Conservation (phyloP, 2,888 invertebrate species). For the Icerya purchasi region DNA sequence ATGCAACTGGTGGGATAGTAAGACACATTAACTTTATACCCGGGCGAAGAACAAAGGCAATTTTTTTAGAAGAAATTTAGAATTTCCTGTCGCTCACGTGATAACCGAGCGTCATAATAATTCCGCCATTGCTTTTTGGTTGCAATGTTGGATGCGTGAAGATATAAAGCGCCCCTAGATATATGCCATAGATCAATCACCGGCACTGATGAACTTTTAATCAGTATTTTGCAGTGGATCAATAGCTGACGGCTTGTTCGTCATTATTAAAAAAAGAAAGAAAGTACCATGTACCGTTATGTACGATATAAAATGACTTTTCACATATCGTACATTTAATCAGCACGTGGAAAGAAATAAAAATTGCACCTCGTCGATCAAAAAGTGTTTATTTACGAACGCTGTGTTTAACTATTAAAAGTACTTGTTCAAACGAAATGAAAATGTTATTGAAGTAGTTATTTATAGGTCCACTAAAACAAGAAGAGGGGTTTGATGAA, state of each 20-base stretch:
- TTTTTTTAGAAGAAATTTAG: constrained; percentile 12
- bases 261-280: constrained; percentile 2
- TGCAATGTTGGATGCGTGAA: constrained; percentile 9
- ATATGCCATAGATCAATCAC: constrained; percentile 11
- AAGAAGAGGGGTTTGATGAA: too few relatives aligned
- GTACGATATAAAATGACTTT: constrained; percentile 11
- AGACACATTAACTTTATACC: constrained; percentile 4
- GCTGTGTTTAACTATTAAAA: too few relatives aligned
- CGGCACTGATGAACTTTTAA: constrained; percentile 13
- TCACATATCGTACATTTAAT: too few relatives aligned
- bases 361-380: too few relatives aligned
- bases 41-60: background rate
- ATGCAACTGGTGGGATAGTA: constrained; percentile 13
- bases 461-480: too few relatives aligned
- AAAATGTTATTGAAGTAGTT: too few relatives aligned
- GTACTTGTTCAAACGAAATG: too few relatives aligned
- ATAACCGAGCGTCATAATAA: constrained; percentile 13
- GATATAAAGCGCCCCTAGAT: constrained; percentile 7
- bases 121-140: constrained; percentile 13
- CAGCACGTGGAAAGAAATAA: too few relatives aligned
- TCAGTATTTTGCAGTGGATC: background rate
- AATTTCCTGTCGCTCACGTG: constrained; percentile 13
- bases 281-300: constrained; percentile 5
- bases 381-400: too few relatives aligned
- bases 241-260: constrained; percentile 9